Conservation (phyloP, 2,797 vertebrate species). For the Babyrousa celebensis region DNA sequence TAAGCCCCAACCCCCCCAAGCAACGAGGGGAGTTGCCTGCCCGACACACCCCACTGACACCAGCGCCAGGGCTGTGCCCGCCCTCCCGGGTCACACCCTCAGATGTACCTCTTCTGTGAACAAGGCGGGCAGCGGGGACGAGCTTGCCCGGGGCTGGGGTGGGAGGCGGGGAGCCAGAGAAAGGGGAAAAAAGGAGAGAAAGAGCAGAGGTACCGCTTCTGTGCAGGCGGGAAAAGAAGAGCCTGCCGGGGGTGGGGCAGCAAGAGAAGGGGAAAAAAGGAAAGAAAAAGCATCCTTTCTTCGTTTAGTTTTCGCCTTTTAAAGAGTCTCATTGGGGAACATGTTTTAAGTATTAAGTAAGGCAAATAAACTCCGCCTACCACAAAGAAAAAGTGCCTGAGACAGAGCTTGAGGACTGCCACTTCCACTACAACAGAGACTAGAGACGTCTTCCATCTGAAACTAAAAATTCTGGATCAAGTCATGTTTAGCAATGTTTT, state of each 20-base stretch:
- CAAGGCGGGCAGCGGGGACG: too few relatives aligned
- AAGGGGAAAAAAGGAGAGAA: background rate
- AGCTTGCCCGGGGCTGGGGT: background rate
- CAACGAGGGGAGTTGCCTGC: background rate
- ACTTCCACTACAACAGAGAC: background rate
- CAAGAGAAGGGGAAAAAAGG: background rate
- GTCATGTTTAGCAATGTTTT: background rate
- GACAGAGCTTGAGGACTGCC: conserved; percentile 15
- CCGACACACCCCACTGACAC: background rate
- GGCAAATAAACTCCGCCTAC: conserved; percentile 8
- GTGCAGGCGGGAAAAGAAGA: background rate
- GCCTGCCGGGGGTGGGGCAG: background rate
- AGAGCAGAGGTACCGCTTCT: background rate
- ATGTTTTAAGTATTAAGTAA: conserved; percentile 36
- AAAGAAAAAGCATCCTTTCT: background rate
- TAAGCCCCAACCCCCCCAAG: background rate
- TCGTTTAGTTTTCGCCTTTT: conserved; percentile 21
- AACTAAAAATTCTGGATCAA: conserved; percentile 29
- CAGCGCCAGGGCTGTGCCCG: background rate
- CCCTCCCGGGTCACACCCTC: background rate
- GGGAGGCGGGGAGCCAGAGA: background rate
- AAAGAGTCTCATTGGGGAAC: conserved; percentile 44
- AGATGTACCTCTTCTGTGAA: background rate
- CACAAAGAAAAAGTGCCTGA: conserved; percentile 17
- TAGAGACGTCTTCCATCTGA: background rate